Percentiles rank a stretch among this genome's conserved stretches.
Conservation (phyloP, 1,140 invertebrate genomes). For the Penaeus japonicus region DNA sequence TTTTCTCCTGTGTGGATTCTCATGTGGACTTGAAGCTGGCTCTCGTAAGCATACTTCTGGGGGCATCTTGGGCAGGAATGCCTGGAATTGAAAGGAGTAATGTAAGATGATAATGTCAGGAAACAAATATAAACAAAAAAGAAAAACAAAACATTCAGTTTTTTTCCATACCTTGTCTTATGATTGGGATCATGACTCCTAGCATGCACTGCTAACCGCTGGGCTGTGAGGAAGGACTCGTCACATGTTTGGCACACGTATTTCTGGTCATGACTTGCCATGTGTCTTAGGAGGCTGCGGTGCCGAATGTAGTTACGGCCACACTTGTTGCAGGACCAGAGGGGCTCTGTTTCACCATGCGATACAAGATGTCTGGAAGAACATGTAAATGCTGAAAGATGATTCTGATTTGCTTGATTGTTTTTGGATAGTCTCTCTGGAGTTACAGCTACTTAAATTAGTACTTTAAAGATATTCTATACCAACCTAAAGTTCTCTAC, state of each 20-base stretch:
- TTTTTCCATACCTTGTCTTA: background rate
- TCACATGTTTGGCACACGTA: slow-evolving; percentile 21
- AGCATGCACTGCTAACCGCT: background rate
- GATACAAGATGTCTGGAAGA: background rate
- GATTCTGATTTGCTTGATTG: background rate
- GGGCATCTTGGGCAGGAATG: slow-evolving; percentile 30
- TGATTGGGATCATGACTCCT: slow-evolving; percentile 2
- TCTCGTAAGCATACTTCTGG: slow-evolving; percentile 27
- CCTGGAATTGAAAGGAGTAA: slow-evolving; percentile 8
- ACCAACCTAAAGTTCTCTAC: no score
- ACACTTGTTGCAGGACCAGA: slow-evolving; percentile 11
- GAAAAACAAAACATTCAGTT: background rate
- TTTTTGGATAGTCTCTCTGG: background rate
- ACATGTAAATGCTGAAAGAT: background rate
- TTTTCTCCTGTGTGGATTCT: slow-evolving; percentile 38
- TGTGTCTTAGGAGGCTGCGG: slow-evolving; percentile 17
- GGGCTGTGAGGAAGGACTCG: slow-evolving; percentile 20
- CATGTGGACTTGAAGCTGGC: slow-evolving; percentile 38
- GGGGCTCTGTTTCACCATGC: slow-evolving; percentile 3
- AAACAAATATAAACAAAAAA: background rate
- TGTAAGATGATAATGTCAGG: background rate
- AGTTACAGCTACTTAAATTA: background rate
- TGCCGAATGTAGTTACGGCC: slow-evolving; percentile 1
- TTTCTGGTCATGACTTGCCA: slow-evolving; percentile 19
- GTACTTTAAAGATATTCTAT: no score